These are phyloP conservation scores for Eupeodes latifasciatus DNA, from an alignment of 2,888 invertebrate species.

Conservation along the genomic window DNA sequence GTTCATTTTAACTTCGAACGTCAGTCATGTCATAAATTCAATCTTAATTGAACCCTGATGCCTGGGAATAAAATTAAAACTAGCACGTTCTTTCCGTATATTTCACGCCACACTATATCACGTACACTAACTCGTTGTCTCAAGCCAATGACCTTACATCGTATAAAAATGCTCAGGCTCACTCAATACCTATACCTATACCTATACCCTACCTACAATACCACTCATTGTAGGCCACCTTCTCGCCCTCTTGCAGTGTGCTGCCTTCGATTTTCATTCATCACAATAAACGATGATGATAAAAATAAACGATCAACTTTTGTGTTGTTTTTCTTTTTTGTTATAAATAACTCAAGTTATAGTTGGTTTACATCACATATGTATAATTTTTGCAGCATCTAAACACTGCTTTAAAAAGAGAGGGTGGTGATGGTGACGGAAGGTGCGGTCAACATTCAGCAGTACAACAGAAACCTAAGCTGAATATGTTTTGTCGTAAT, in stretches of 20 bases:
- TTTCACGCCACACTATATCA: constrained; percentile 20
- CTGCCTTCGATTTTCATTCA: constrained; percentile 56
- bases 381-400: background rate
- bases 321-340: constrained; percentile 22
- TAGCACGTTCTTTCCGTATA: constrained; percentile 41
- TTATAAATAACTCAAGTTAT: constrained; percentile 43
- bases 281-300: constrained; percentile 34
- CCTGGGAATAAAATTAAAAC: constrained; percentile 33
- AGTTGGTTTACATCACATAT: background rate
- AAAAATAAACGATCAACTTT: constrained; percentile 45
- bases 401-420: background rate
- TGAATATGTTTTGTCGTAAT: background rate
- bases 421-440: background rate
- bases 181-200: background rate
- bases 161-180: too few species aligned
- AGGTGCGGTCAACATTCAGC: background rate
- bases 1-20: background rate
- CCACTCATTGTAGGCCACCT: constrained; percentile 8
- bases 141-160: constrained; percentile 64
- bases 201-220: too few species aligned
- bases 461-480: background rate
- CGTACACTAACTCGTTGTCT: constrained; percentile 34
- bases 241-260: background rate
- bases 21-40: constrained; percentile 25
- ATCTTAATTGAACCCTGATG: constrained; percentile 23